Evolutionary conservation across 2,888 invertebrate genomes (phyloP), one percentile per base, ranked within the genome.

Genomic region (Drosophila rellima): DNA sequence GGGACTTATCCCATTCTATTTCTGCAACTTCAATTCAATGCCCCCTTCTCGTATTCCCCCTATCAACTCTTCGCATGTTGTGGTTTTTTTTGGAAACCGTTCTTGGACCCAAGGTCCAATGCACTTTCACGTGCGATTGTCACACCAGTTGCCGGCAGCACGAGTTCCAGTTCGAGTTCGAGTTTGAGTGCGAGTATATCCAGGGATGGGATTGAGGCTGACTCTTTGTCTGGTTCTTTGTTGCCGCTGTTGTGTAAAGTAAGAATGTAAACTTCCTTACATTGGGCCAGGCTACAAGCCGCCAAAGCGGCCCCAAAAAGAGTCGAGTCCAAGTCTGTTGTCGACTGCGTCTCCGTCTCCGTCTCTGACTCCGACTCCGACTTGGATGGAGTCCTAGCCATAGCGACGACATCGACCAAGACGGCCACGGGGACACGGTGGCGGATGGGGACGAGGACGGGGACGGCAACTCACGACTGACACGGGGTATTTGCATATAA

Each of bases 401-500:
- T 45, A 39, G 68, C 78, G 71, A 70, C 74, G 74, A 57, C 68
- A 35, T 35, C 35, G 35, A 37, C 29, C 26, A 20, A 44, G 63
- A 67, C 51, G 70, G 40, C 48, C 72, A 51, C 61, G 72, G 29
- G 47, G 76, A 51, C 70, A 80, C 17, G 40, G 2, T 11, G 0
- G 11, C 0, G 13, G 31, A 37, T n/a, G 26, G 11, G 8, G 63
- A 62, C 51, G 70, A 42, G 52, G 79, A 51, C 65, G 75, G 31
- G 44, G 76, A 51, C 78, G 83, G 69, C 78, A 78, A 71, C 86
- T 83, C 83, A 83, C 83, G 86, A 83, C 83, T 83, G 86, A 84
- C 87, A 87, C 72, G 74, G 74, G 80, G 65, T 80, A 90, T 90
- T 90, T 90, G 89, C 91, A 91, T 91, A 90, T 87, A 88, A 91